A percentile compares a stretch with the other conserved stretches of the same genome.
These are phyloP conservation scores for Lytechinus variegatus DNA, from an alignment of 35 echinoderm and acorn worm species.

Conservation along the genomic window DNA sequence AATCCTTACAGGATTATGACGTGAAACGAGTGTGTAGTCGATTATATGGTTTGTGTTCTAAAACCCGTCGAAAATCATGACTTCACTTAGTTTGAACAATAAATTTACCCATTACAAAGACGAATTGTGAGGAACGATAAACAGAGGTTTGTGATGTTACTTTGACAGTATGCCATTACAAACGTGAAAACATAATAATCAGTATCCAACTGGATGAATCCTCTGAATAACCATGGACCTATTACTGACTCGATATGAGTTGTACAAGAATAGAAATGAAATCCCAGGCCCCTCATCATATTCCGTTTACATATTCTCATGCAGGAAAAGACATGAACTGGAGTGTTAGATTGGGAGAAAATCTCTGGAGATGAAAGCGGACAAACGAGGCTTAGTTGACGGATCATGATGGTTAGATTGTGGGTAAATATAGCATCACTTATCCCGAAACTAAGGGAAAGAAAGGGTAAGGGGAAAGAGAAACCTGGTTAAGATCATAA, in stretches of 20 bases:
- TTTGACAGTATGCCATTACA: too few species aligned
- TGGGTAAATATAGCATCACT: constrained; percentile 5
- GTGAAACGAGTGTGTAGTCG: too few species aligned
- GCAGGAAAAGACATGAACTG: not conserved
- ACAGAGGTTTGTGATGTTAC: too few species aligned
- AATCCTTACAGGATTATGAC: too few species aligned
- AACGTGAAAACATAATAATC: not conserved
- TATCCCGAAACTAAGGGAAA: not conserved
- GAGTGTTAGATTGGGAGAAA: not conserved
- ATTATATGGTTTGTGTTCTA: too few species aligned
- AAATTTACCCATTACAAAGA: too few species aligned
- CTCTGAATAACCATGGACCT: not conserved
- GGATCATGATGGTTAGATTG: not conserved
- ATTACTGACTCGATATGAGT: not conserved
- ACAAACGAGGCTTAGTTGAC: not conserved
- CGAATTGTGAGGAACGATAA: too few species aligned
- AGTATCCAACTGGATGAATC: not conserved
- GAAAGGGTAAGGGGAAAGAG: not conserved
- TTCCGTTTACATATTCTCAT: too few species aligned
- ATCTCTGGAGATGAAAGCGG: not conserved
- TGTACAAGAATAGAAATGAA: not conserved
- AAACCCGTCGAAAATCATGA: too few species aligned
- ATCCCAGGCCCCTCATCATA: not conserved
- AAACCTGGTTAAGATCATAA: not conserved
- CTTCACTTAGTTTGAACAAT: too few species aligned